A percentile compares a stretch with the other conserved stretches of the same genome.
Evolutionary conservation across 2,113 vertebrate genomes (phyloP).

Genomic region (Emydocephalus ijimae): DNA sequence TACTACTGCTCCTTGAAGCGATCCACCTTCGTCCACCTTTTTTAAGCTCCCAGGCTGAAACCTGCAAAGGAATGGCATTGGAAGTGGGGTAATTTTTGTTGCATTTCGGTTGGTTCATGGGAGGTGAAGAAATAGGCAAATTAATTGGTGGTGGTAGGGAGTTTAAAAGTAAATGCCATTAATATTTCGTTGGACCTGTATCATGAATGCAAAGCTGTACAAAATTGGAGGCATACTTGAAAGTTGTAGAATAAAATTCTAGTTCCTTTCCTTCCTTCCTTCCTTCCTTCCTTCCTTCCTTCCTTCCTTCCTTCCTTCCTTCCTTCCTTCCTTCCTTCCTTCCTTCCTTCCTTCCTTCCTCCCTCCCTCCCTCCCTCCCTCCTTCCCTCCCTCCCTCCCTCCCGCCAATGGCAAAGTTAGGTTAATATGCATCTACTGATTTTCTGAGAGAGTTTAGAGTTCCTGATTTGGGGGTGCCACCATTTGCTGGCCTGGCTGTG

Average conservation of each 20-base stretch:
- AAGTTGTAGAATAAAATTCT: not conserved
- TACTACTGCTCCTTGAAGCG: conserved; percentile 19
- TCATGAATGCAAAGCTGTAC: conserved; percentile 5
- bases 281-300: not conserved
- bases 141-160: not conserved
- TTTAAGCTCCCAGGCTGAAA: fast-evolving
- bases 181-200: not conserved
- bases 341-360: not conserved
- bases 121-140: not conserved
- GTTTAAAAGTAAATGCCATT: not conserved
- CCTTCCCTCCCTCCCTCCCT: too few relatives aligned
- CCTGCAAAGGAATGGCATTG: not conserved
- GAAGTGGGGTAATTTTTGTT: not conserved
- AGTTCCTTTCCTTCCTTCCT: not conserved
- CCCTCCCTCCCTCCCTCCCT: too few relatives aligned
- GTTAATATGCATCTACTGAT: not conserved
- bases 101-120: not conserved
- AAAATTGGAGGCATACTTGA: too few relatives aligned
- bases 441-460: not conserved
- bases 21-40: conserved; percentile 6
- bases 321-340: too few relatives aligned
- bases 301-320: not conserved
- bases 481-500: not conserved
- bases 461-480: not conserved
- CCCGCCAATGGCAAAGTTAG: not conserved